These are phyloP conservation scores for Drosophila borborema DNA, from an alignment of 2,888 invertebrate genomes.

Conservation along the genomic window DNA sequence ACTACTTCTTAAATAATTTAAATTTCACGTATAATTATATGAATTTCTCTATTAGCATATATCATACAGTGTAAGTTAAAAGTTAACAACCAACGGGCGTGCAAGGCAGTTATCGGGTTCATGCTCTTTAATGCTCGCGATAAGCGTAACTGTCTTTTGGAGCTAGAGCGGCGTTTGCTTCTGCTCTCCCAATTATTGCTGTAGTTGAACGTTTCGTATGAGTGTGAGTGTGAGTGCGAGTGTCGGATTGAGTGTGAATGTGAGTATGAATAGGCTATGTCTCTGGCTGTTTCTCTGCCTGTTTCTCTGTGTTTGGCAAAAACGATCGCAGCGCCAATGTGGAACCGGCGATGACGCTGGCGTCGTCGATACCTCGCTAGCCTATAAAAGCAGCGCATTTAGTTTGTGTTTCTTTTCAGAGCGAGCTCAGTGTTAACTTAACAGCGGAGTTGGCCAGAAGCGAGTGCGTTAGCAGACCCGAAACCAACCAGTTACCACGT, in stretches of 20 bases:
- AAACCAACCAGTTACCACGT: conserved; percentile 51
- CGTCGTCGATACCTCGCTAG: conserved; percentile 28
- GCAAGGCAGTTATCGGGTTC: conserved; percentile 10
- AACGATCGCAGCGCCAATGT: conserved; percentile 58
- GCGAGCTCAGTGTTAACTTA: conserved; percentile 83
- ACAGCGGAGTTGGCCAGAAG: conserved; percentile 80
- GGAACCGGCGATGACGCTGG: conserved; percentile 37
- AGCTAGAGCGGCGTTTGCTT: conserved; percentile 5
- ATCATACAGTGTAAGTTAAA: not conserved
- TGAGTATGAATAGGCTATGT: conserved; percentile 16
- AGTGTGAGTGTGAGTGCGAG: conserved; percentile 8
- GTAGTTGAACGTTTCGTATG: conserved; percentile 23
- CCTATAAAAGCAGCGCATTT: conserved; percentile 83
- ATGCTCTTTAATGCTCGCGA: conserved; percentile 41
- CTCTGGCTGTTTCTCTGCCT: conserved; percentile 25
- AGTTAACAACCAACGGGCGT: not conserved
- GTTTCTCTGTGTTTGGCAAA: conserved; percentile 67
- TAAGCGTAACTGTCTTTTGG: conserved; percentile 43
- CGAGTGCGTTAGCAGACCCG: conserved; percentile 26
- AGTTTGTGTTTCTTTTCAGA: conserved; percentile 80
- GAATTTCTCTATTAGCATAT: not conserved
- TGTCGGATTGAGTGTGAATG: conserved; percentile 13
- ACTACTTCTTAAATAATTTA: not conserved
- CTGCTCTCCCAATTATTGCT: conserved; percentile 30
- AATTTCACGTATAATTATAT: not conserved